Conservation (phyloP, 92 coral and sea anemone genomes). For the Hydrozoanthus gracilis region DNA sequence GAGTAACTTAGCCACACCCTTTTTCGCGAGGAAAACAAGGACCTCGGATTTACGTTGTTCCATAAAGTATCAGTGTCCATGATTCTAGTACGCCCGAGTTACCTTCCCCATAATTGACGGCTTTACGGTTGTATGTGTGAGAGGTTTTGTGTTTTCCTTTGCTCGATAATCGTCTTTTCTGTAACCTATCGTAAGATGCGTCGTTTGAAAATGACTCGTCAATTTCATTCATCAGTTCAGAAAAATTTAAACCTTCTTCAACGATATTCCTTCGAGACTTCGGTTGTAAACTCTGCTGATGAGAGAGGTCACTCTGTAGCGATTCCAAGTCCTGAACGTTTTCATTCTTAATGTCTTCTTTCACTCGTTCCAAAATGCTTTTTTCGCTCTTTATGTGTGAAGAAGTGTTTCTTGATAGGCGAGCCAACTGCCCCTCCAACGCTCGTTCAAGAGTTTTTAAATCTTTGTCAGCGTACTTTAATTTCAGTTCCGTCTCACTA, state of each 20-base stretch:
- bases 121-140: not conserved
- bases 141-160: not conserved
- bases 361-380: constrained; percentile 67
- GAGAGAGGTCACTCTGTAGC: constrained; percentile 60
- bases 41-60: constrained; percentile 56
- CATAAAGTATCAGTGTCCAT: constrained; percentile 87
- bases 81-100: constrained; percentile 87
- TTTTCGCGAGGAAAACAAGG: not conserved
- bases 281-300: constrained; percentile 11
- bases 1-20: too few relatives aligned
- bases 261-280: not conserved
- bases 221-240: not conserved
- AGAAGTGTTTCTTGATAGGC: constrained; percentile 42
- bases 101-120: constrained; percentile 61
- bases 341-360: constrained; percentile 68
- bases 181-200: not conserved
- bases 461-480: constrained; percentile 27
- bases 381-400: constrained; percentile 24
- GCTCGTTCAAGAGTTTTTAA: constrained; percentile 22
- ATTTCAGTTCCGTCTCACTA: constrained; percentile 1
- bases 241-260: constrained; percentile 1
- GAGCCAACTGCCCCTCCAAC: constrained; percentile 53
- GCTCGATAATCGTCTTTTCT: constrained; percentile 13
- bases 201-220: not conserved
- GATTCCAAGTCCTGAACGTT: constrained; percentile 71